A percentile compares a stretch with the other conserved stretches of the same genome.
These are phyloP conservation scores for Myotis pilosus DNA, from an alignment of 2,797 vertebrate species.

Conservation along the genomic window DNA sequence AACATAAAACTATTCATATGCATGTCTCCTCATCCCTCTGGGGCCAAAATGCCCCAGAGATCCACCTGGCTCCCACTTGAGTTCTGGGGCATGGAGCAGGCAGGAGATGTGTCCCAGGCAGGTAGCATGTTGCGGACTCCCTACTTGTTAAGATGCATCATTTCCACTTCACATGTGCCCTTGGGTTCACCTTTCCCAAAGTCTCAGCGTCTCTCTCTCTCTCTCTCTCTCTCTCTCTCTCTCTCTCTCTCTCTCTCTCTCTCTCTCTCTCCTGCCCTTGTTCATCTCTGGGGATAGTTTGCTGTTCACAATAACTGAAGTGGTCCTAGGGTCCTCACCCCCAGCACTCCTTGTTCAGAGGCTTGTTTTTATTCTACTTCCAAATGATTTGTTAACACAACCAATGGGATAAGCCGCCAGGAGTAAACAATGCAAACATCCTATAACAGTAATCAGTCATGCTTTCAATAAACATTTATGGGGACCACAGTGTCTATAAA, in stretches of 20 bases:
- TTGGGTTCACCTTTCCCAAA: constrained; percentile 70
- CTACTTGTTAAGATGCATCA: constrained; percentile 61
- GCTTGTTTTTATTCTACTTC: constrained; percentile 47
- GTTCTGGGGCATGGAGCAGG: constrained; percentile 47
- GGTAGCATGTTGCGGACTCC: neutral
- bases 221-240: neutral
- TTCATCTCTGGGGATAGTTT: constrained; percentile 55
- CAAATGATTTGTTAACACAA: constrained; percentile 32
- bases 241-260: constrained; percentile 45
- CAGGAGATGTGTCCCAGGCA: constrained; percentile 62
- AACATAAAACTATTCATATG: neutral
- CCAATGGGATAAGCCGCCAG: neutral
- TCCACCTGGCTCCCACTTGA: constrained; percentile 42
- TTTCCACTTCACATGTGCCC: constrained; percentile 56
- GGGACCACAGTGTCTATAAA: neutral
- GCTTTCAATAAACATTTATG: constrained; percentile 21
- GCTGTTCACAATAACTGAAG: constrained; percentile 59
- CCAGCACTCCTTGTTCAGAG: neutral
- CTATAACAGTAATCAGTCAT: neutral
- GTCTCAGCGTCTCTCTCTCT: neutral
- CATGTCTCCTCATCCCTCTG: neutral
- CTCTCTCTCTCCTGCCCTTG: neutral
- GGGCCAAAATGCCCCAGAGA: neutral
- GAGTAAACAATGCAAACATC: constrained; percentile 44
- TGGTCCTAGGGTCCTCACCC: neutral